Base-by-base conservation (phyloP, 2,797 vertebrate species). In the Sebastes paucispinis region DNA sequence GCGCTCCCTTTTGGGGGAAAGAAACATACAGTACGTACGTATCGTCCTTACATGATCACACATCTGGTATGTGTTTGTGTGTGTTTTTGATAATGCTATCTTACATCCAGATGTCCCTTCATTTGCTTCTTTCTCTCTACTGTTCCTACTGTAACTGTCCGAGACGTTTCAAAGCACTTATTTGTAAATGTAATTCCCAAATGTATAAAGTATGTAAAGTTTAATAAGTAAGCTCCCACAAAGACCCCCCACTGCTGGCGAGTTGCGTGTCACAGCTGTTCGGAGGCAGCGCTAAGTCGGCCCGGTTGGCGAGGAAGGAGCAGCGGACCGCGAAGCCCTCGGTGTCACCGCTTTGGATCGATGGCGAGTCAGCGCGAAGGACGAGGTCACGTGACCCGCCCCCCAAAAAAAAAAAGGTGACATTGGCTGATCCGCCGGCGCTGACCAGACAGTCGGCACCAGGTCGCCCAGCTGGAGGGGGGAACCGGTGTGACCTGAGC, bases 381-480 rank as follows among this genome's bases (percentile, higher is more conserved):
- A 82, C 20, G 52, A 83, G 83, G 89, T 88, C 83, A 82, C 3
- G 7, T 39, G 85, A 87, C 80, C 80, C 24, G 3, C 36, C 18
- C 4, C 14, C 10, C 2, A 64, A 75, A 80, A 24, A 58, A 50
- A 64, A 60, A 78, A 84, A 87, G 70, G 88, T 91, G 86, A 89
- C 90, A 85, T 70, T 88, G 90, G 86, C 79, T 65, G 65, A 86
- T 57, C 65, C 0, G 22, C 12, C 4, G 6, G 66, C 4, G 47
- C 69, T 22, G 74, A 77, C 83, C 86, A 83, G 87, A 88, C 88
- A 59, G 75, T 69, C 68, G 22, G 86, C 85, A 72, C 89, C 84
- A 11, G 89, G 73, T 71, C 32, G 7, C 75, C 86, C 87, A 73
- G 79, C 73, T 82, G 79, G 87, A 67, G 32, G 24, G 24, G 24